Evolutionary conservation across 2,113 vertebrate species (phyloP), one percentile per base, ranked within the genome.

Genomic region (Rhipidura dahli): DNA sequence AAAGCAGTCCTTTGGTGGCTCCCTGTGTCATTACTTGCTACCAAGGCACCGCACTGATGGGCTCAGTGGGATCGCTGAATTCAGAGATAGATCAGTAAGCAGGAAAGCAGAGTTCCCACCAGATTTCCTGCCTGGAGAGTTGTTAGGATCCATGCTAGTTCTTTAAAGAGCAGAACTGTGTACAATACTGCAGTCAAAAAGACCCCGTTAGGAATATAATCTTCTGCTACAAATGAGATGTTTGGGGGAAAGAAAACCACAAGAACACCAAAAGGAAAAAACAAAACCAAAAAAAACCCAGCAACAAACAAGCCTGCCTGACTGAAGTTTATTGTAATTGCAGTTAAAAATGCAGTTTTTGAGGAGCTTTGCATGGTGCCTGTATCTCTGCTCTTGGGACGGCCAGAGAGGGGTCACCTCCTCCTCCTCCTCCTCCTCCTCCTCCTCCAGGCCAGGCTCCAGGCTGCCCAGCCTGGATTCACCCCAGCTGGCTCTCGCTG

Each of bases 131-230:
- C 83, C 88, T 96, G 92, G 95, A 94, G 88, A 95, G 94, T 76
- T 89, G 88, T 96, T 96, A 96, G 93, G 83, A 95, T 95, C 86
- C 13, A 1, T 71, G 92, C 68, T 83, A 86, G 83, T 95, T 97
- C 92, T 96, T 95, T 96, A 96, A 96, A 96, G 92, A 97, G 93
- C 96, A 96, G 96, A 94, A 12, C 86, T 91, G 93, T 92, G 90
- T 95, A 49, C 89, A 86, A 88, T 82, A 60, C 73, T 84, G 77
- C 83, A 57, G 90, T 93, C 72, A n/a, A 27, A 95, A 96, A 84
- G 83, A 96, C 81, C 60, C 93, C 83, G 2, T 75, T 82, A 96
- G 88, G 94, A 96, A 88, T 93, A 95, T 93, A 81, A 94, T 89
- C 84, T 83, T 91, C 90, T 94, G 94, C 90, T 95, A 83, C 88